Evolutionary conservation across 1,140 invertebrate genomes (phyloP), one percentile per base, ranked within the genome.

Genomic region (Pseudomyrmex cubaensis): DNA sequence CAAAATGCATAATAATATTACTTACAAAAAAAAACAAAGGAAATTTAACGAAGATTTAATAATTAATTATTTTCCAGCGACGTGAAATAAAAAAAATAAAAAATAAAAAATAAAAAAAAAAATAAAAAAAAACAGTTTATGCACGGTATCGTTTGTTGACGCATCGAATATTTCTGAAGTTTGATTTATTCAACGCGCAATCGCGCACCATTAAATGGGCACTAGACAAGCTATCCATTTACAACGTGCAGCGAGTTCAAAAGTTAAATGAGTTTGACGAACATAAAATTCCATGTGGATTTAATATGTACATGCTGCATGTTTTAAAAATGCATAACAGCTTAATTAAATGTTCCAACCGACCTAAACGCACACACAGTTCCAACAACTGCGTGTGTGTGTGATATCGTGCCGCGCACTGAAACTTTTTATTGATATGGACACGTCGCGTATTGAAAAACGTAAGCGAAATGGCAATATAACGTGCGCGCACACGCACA

Each of bases 251-350:
- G 57, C 57, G 82, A 80, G 64, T 80, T 80, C 63, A 20, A 80
- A 84, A 80, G 82, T 54, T 70, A 80, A 78, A 84, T 70, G 64
- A 80, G 66, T 78, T 77, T 63, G 82, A 70, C 75, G 64, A 64
- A 78, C 75, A 80, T 63, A 70, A 84, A 84, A 80, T 78, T 69
- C 82, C 75, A 78, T 54, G 44, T 77, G 66, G 66, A 78, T 78
- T 84, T 84, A 84, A 84, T 84, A 84, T 84, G 57, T 69, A 73
- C 80, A 80, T 80, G 46, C 62, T 78, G 66, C 63, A 57, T 52
- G 76, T 75, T 84, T 84, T 80, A 84, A 80, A 84, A 84, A 84
- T 77, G 75, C 70, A 84, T 84, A 78, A 84, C 69, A 80, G 75
- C 75, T 78, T 70, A 77, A 84, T 84, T 84, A 80, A 80, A 84